Evolutionary conservation across 2,113 vertebrate species (phyloP).

Genomic region (Lynx canadensis): DNA sequence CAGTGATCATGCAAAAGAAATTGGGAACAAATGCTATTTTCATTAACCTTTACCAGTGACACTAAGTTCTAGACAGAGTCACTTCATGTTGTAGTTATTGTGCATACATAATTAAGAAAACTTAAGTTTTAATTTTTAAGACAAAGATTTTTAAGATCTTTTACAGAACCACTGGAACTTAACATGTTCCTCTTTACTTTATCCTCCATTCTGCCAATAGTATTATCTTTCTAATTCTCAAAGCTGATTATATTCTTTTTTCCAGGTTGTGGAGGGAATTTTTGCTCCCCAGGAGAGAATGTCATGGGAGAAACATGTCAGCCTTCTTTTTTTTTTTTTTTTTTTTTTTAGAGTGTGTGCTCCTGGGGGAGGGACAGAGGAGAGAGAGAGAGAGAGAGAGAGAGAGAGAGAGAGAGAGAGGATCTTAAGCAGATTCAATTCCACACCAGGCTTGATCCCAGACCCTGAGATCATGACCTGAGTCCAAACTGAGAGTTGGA

Average conservation of each 20-base stretch:
- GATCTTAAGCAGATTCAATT: too few relatives aligned
- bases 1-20: constrained; percentile 6
- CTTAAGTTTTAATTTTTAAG: neutral
- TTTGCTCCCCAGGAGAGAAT: neutral
- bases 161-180: neutral
- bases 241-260: neutral
- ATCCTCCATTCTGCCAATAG: neutral
- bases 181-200: neutral
- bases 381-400: too few relatives aligned
- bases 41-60: constrained; percentile 21
- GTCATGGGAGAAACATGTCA: neutral
- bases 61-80: neutral
- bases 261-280: neutral
- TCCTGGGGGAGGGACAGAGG: too few relatives aligned
- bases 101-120: neutral
- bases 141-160: neutral
- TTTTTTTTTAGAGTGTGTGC: too few relatives aligned
- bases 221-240: neutral
- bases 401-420: too few relatives aligned
- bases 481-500: too few relatives aligned
- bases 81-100: neutral
- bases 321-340: neutral
- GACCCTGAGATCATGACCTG: too few relatives aligned
- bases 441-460: too few relatives aligned
- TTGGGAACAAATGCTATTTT: neutral